Evolutionary conservation across 2,113 vertebrate species (phyloP), one percentile per base, ranked within the genome.

Genomic region (Drymodes brunneopygia): DNA sequence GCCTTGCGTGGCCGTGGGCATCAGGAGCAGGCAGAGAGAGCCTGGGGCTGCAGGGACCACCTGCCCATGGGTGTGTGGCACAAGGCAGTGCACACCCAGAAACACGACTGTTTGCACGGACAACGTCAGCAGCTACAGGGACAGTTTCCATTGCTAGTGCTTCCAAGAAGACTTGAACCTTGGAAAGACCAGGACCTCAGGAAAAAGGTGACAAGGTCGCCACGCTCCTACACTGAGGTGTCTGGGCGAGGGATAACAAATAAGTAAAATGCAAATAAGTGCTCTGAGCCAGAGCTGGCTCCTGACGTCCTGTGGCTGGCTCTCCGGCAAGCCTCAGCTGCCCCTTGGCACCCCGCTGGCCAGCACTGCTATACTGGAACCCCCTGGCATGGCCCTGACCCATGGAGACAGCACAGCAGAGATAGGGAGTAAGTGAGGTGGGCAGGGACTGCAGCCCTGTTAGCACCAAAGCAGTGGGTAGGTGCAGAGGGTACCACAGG

Each of bases 21-120:
- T 51, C 10, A 17, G 56, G 28, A 24, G 2, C 45, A 36, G 50
- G 10, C 7, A 4, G 81, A 61, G n/a, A 0, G 8, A 64, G 54
- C 15, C n/a, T 19, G 57, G 42, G 19, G 35, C 75, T 23, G 40
- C 71, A 19, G 4, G 0, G 77, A 27, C n/a, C 0, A 0, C 40
- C 50, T 0, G 0, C 7, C 7, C 0, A 2, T 2, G 10, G 40
- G 45, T 35, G 40, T 22, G 8, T 0, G 0, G 88, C 65, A 50
- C 1, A 0, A 22, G 35, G 28, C 64, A 77, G 64, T 0, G 3
- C 72, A 57, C 75, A 38, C 33, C 20, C 44, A 22, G 64, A 42
- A 61, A 42, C 21, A 14, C 38, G 21, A 4, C 45, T 72, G 54
- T 25, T 60, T 42, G 40, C 57, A 57, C 22, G 47, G 85, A 72